Evolutionary conservation across 2,888 invertebrate genomes (phyloP).

Genomic region (Itoplectis maculator): DNA sequence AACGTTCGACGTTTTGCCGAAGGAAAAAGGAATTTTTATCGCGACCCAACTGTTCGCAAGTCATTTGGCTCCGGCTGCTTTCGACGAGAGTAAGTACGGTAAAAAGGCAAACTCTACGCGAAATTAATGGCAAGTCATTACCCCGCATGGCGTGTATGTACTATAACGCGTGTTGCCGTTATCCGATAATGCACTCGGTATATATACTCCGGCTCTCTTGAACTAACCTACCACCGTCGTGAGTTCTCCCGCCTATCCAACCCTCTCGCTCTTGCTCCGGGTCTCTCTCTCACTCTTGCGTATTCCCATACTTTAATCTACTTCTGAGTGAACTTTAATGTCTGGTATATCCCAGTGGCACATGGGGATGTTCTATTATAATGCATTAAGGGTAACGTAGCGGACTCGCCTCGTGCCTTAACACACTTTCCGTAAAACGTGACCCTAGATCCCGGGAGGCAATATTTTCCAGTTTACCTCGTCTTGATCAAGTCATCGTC

Average conservation of each 20-base stretch:
- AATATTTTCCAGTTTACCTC: constrained; percentile 27
- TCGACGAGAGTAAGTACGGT: constrained; percentile 12
- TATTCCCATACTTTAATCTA: constrained; percentile 61
- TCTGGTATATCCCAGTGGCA: constrained; percentile 33
- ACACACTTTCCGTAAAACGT: constrained; percentile 41
- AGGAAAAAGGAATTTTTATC: constrained; percentile 16
- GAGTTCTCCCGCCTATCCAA: constrained; percentile 1
- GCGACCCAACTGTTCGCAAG: background rate
- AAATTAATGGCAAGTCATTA: constrained; percentile 58
- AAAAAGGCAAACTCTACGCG: constrained; percentile 38
- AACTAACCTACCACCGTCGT: constrained; percentile 25
- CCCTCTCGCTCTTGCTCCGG: background rate
- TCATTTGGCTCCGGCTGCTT: constrained; percentile 20
- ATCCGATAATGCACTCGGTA: constrained; percentile 57
- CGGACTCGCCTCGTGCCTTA: constrained; percentile 30
- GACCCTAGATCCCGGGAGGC: background rate
- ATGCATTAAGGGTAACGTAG: constrained; percentile 49
- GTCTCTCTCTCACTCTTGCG: background rate
- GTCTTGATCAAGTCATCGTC: constrained; percentile 10
- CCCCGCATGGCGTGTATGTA: constrained; percentile 43
- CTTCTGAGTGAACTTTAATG: constrained; percentile 61
- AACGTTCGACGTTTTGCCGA: background rate
- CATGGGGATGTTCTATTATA: constrained; percentile 48
- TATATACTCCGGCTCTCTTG: constrained; percentile 38
- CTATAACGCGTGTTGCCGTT: constrained; percentile 50